These are phyloP conservation scores for Drosophila neocordata DNA, from an alignment of 1,140 invertebrate species.

Conservation along the genomic window DNA sequence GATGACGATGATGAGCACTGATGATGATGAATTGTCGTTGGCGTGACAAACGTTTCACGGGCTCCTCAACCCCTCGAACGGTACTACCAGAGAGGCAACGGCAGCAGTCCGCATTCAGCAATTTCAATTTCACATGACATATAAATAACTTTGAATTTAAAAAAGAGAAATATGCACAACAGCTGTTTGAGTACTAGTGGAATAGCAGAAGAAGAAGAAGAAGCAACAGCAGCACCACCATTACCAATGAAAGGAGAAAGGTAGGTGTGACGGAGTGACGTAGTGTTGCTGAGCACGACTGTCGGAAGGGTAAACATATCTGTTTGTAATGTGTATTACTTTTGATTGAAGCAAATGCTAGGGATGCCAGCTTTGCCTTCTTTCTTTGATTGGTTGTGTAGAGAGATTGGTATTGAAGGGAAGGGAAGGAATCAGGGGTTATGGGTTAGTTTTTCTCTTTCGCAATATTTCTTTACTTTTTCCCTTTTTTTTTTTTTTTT, in stretches of 20 bases:
- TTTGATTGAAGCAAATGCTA: conserved; percentile 42
- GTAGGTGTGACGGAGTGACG: neutral
- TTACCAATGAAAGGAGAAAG: neutral
- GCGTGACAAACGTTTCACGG: conserved; percentile 46
- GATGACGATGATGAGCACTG: conserved; percentile 38
- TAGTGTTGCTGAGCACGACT: neutral
- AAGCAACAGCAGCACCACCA: neutral
- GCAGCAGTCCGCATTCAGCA: conserved; percentile 36
- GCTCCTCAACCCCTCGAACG: conserved; percentile 17
- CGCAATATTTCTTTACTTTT: too few species aligned
- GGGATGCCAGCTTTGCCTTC: conserved; percentile 22
- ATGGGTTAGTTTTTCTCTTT: conserved; percentile 29
- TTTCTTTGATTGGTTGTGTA: conserved; percentile 39
- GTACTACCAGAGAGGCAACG: neutral
- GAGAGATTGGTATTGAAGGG: too few species aligned
- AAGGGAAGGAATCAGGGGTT: neutral
- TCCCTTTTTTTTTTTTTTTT: conserved; percentile 13
- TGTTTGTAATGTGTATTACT: conserved; percentile 50
- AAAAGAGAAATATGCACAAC: conserved; percentile 53
- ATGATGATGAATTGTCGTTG: conserved; percentile 67
- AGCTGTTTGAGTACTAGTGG: conserved; percentile 27
- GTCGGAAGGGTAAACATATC: conserved; percentile 47
- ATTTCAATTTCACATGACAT: conserved; percentile 66
- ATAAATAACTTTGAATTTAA: conserved; percentile 75
- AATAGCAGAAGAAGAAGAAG: neutral